phyloP scores from a whole-genome alignment of 2,888 invertebrate genomes.

The Ypsolopha sequella region DNA sequence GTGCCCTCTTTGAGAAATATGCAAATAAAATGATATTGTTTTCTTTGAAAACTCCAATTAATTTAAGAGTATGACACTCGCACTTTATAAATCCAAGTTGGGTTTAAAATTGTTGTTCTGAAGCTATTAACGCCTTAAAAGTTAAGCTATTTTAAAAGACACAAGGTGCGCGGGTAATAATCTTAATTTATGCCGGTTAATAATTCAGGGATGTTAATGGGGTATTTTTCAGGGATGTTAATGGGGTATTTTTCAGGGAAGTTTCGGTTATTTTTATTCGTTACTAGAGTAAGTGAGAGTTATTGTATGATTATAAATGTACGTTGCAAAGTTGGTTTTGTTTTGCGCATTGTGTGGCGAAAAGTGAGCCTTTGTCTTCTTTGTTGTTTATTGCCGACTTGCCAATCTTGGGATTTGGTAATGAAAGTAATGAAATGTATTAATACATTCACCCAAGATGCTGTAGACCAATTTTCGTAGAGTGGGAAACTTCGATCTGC shows the following conservation, averaged over 20 bases:
- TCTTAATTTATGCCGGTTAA: conserved; percentile 4
- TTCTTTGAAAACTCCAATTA: conserved; percentile 68
- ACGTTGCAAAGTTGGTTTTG: too few relatives aligned
- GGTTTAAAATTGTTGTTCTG: conserved; percentile 1
- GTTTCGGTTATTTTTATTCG: conserved; percentile 5
- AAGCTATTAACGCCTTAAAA: conserved; percentile 5
- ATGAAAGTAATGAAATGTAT: too few relatives aligned
- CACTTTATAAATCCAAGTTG: conserved; percentile 33
- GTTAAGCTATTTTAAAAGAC: conserved; percentile 1
- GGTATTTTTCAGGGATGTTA: conserved; percentile 4
- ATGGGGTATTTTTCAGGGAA: conserved; percentile 4
- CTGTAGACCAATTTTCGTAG: too few relatives aligned
- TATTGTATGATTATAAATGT: background rate
- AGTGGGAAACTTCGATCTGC: too few relatives aligned
- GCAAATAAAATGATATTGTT: conserved; percentile 70
- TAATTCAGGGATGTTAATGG: conserved; percentile 6
- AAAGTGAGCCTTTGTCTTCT: too few relatives aligned
- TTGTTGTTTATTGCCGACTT: too few relatives aligned
- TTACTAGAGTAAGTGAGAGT: background rate
- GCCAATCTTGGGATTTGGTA: too few relatives aligned
- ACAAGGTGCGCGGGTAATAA: conserved; percentile 5
- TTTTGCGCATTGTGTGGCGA: too few relatives aligned
- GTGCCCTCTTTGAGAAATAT: conserved; percentile 32
- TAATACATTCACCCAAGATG: too few relatives aligned
- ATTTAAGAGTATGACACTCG: conserved; percentile 61